Evolutionary conservation across 2,797 vertebrate genomes (phyloP), one percentile per base, ranked within the genome.

Genomic region (Tapirus indicus): DNA sequence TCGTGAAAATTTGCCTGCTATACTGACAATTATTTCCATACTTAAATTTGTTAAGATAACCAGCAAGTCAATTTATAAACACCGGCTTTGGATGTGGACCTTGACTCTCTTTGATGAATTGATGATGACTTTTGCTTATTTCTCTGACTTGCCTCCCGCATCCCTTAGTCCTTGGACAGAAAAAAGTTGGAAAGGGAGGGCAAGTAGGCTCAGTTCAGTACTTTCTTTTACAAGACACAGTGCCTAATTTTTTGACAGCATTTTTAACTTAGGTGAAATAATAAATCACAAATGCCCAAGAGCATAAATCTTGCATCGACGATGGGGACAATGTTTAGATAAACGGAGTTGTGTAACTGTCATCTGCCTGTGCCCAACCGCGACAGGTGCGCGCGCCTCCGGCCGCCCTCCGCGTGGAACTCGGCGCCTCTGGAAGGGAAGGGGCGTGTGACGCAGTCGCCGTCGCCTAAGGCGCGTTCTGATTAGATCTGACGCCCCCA

Each of bases 391-490:
- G 0, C 10, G 17, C 7, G 21, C 5, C 60, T 20, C 0, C 1
- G 0, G 32, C 41, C 5, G 0, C 3, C 11, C 44, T 1, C 21
- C 10, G 13, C 35, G 0, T 82, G 69, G 96, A 97, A 92, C 47
- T 1, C n/a, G 0, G 29, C 6, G 18, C 38, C 41, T 14, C 5
- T 35, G 47, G 35, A 86, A 86, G 71, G 8, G 8, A 56, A 54
- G 10, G 52, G 41, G 62, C 9, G 1, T 97, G 91, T 97, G 97
- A 98, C 94, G 91, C 82, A 64, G 41, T 3, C 10, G 2, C 78
- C 0, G 79, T 97, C 32, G 7, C 93, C 35, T 38, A 78, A 71
- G 77, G 35, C 60, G 29, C 13, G 5, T 79, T 94, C 91, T 6
- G 58, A 47, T 54, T 69, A 3, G 27, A 83, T 47, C 62, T 13